A percentile compares a stretch with the other conserved stretches of the same genome.
These are phyloP conservation scores for Yoshiicerus persimilis DNA, from an alignment of 1,140 invertebrate species.

Conservation along the genomic window DNA sequence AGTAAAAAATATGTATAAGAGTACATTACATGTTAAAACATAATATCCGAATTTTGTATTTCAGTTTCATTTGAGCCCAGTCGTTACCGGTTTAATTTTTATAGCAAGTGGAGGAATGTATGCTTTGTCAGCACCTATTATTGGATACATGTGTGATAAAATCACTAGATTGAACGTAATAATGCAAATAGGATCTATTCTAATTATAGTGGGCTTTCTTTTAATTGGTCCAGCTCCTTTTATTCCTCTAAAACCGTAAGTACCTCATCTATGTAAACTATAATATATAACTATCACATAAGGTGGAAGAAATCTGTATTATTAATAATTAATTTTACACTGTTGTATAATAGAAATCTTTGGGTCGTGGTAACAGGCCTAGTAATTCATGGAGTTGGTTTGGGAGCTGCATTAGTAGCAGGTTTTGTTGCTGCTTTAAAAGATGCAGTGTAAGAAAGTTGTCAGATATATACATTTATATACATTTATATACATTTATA, in stretches of 20 bases:
- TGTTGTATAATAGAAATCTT: background rate
- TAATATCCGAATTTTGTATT: background rate
- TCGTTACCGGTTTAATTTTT: slow-evolving; percentile 80
- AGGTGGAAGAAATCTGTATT: background rate
- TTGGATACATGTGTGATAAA: slow-evolving; percentile 76
- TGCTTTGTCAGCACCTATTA: slow-evolving; percentile 62
- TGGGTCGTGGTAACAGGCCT: slow-evolving; percentile 58
- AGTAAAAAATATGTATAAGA: background rate
- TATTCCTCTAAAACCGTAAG: slow-evolving; percentile 64
- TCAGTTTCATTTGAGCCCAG: slow-evolving; percentile 68
- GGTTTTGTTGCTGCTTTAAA: slow-evolving; percentile 76
- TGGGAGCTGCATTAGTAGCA: slow-evolving; percentile 74
- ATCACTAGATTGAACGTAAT: slow-evolving; percentile 66
- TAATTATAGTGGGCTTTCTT: slow-evolving; percentile 67
- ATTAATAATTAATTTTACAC: background rate
- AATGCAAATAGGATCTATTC: slow-evolving; percentile 66
- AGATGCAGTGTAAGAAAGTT: slow-evolving; percentile 65
- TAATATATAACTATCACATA: background rate
- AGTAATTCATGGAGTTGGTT: slow-evolving; percentile 75
- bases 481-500: background rate
- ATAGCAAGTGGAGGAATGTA: slow-evolving; percentile 84
- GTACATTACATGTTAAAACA: background rate
- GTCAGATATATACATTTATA: slow-evolving; percentile 48
- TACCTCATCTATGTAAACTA: background rate
- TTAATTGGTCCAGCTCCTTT: slow-evolving; percentile 76